Evolutionary conservation across 2,888 invertebrate species (phyloP).

Genomic region (Germaria angustata): DNA sequence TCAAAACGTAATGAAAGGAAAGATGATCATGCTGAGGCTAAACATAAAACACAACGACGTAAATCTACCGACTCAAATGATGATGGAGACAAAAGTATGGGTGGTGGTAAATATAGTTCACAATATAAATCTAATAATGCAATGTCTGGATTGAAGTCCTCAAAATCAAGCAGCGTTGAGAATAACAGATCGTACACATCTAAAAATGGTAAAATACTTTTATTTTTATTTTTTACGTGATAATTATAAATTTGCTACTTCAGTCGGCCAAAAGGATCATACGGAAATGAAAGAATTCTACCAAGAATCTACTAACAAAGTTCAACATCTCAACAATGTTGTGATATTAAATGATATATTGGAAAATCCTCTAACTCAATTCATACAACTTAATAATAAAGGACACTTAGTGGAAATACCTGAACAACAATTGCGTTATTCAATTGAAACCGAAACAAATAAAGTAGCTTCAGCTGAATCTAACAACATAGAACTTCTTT

Average conservation of each 20-base stretch:
- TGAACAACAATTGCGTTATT: background rate
- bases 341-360: constrained; percentile 75
- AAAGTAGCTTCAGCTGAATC: background rate
- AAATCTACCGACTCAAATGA: constrained; percentile 91
- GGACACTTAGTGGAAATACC: constrained; percentile 49
- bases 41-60: constrained; percentile 84
- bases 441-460: background rate
- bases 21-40: constrained; percentile 87
- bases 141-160: constrained; percentile 5
- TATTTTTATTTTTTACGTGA: background rate
- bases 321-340: constrained; percentile 67
- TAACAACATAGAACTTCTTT: constrained; percentile 15
- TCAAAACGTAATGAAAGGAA: constrained; percentile 65
- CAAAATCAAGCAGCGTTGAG: constrained; percentile 23
- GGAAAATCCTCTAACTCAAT: constrained; percentile 74
- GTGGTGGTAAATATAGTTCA: constrained; percentile 26
- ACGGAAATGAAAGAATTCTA: background rate
- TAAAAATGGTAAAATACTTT: constrained; percentile 35
- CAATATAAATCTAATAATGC: constrained; percentile 35
- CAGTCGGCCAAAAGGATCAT: constrained; percentile 41
- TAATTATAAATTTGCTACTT: background rate
- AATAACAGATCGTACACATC: background rate
- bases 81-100: constrained; percentile 82
- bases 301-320: background rate
- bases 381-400: constrained; percentile 71